Conservation (phyloP, 2,888 invertebrate species). For the Cyclophora punctaria region DNA sequence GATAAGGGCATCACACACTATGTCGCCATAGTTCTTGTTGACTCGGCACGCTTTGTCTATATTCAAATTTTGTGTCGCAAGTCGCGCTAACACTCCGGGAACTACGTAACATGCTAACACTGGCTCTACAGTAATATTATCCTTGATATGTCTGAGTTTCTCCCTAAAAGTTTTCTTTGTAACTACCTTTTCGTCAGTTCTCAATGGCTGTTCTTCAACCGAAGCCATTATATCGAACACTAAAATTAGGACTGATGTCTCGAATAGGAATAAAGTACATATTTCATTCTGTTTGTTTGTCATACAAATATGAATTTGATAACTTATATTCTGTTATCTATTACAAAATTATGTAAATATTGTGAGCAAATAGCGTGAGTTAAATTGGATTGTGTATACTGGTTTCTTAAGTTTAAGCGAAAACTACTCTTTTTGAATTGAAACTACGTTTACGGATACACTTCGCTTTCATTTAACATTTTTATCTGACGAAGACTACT, state of each 20-base stretch:
- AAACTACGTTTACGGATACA: no score
- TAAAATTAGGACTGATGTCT: conserved; percentile 16
- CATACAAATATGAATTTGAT: no score
- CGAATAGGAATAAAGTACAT: neutral
- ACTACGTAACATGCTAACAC: conserved; percentile 78
- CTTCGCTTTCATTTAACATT: no score
- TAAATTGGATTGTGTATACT: neutral
- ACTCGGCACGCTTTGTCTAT: conserved; percentile 90
- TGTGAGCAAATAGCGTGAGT: no score
- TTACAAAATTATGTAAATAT: no score
- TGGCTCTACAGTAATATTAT: conserved; percentile 79
- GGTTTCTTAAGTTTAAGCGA: neutral
- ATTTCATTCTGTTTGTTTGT: no score
- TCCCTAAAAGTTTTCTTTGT: conserved; percentile 53
- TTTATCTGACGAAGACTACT: no score
- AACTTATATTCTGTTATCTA: no score
- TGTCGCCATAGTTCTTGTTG: conserved; percentile 80
- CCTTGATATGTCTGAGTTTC: conserved; percentile 60
- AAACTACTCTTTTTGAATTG: no score
- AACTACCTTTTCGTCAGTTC: conserved; percentile 19
- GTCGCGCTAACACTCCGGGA: conserved; percentile 77
- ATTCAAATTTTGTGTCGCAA: conserved; percentile 88
- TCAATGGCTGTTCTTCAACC: conserved; percentile 47
- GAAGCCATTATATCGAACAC: conserved; percentile 32
- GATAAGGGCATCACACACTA: conserved; percentile 83